Evolutionary conservation across 2,797 vertebrate species (phyloP), one percentile per base, ranked within the genome.

Genomic region (Propithecus perrieri): DNA sequence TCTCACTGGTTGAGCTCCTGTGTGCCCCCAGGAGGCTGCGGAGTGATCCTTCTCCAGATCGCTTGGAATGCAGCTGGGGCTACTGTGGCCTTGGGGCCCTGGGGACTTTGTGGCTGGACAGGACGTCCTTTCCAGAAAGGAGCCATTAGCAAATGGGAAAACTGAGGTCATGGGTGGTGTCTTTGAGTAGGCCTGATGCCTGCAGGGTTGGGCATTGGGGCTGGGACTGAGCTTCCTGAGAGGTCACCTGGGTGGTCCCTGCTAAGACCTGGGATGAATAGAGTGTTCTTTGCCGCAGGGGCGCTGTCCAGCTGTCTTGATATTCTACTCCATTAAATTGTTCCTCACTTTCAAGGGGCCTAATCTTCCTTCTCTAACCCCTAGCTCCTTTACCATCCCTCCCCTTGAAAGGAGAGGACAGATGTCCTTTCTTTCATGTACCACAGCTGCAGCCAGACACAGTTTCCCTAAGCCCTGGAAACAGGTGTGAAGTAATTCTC

Each of bases 401-500:
- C 10, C 11, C 46, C 71, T 95, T 72, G 61, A 88, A 97, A 94
- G 14, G 20, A 81, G 61, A 71, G 59, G 88, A 96, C 96, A 97
- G 96, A 85, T 95, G 95, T 71, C 84, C 84, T 93, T 88, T 93
- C 83, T 71, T 71, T 83, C 72, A 26, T 24, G 46, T 14, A 85
- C 61, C 71, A 30, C 93, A 96, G 95, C 96, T 94, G 92, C 80
- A 81, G 53, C 71, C 59, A 65, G 65, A 63, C 83, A 71, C 46
- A 43, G 53, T 85, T 92, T 93, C 65, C 35, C 83, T 94, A 91
- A 83, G 71, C 84, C 84, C 76, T 76, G 67, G 91, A 89, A 97
- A 87, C 96, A 96, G 85, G 89, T 97, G 97, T 90, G 78, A 76
- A 41, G 17, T 79, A 79, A 69, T 85, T 74, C 81, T 87, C 35